Percentiles rank a stretch among this genome's conserved stretches.
Conservation (phyloP, 2,113 vertebrate genomes). For the Otocyon megalotis region DNA sequence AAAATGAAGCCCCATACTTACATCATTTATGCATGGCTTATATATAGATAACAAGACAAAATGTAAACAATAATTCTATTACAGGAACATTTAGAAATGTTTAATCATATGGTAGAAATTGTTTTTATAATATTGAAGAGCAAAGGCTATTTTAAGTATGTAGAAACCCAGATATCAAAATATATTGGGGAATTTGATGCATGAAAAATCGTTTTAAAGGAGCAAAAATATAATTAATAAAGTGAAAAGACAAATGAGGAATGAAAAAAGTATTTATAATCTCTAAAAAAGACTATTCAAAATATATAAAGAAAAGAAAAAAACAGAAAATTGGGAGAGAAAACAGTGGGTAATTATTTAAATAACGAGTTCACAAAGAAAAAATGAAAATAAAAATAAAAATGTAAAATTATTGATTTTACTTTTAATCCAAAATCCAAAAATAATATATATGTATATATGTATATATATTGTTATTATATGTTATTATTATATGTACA, state of each 20-base stretch:
- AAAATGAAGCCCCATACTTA: background rate
- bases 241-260: background rate
- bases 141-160: background rate
- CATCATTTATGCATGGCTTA: background rate
- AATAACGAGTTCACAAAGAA: background rate
- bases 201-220: background rate
- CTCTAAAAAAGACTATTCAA: background rate
- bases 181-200: background rate
- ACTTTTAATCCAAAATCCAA: background rate
- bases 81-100: background rate
- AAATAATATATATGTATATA: background rate
- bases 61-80: background rate
- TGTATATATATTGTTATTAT: too few species aligned
- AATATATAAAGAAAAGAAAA: background rate
- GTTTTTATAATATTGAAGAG: background rate
- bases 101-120: background rate
- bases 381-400: background rate
- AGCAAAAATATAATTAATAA: background rate
- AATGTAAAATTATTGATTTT: background rate
- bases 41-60: background rate
- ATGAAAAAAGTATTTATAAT: background rate
- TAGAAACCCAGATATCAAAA: background rate
- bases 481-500: too few species aligned
- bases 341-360: background rate
- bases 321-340: background rate